A percentile compares a stretch with the other conserved stretches of the same genome.
Conservation (phyloP, 2,113 vertebrate genomes). For the Castor canadensis region DNA sequence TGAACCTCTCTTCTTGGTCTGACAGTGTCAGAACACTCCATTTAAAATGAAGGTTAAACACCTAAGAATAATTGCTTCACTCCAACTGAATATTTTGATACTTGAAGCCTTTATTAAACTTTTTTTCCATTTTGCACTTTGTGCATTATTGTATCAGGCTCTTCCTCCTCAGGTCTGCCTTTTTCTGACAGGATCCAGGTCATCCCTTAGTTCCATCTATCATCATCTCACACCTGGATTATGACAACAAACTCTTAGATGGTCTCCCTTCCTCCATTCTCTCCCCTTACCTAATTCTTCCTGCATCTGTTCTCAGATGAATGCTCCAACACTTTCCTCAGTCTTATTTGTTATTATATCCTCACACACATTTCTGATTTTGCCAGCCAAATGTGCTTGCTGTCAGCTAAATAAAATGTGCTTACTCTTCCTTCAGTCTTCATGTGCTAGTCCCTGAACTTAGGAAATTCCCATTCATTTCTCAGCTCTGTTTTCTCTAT, state of each 20-base stretch:
- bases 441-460: neutral
- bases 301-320: neutral
- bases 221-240: neutral
- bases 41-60: constrained; percentile 30
- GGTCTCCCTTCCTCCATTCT: neutral
- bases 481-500: neutral
- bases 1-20: neutral
- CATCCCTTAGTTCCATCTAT: neutral
- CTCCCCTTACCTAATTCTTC: neutral
- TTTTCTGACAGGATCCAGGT: neutral
- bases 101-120: neutral
- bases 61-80: neutral
- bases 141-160: neutral
- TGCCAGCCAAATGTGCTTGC: neutral
- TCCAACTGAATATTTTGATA: neutral
- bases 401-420: neutral
- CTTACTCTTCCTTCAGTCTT: neutral
- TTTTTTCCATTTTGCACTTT: neutral
- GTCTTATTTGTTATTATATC: neutral
- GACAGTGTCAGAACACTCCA: neutral
- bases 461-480: neutral
- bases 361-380: neutral
- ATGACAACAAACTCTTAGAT: neutral
- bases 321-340: neutral
- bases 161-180: neutral